These are phyloP conservation scores for Drosophila pandora DNA, from an alignment of 1,140 invertebrate species.

Conservation along the genomic window DNA sequence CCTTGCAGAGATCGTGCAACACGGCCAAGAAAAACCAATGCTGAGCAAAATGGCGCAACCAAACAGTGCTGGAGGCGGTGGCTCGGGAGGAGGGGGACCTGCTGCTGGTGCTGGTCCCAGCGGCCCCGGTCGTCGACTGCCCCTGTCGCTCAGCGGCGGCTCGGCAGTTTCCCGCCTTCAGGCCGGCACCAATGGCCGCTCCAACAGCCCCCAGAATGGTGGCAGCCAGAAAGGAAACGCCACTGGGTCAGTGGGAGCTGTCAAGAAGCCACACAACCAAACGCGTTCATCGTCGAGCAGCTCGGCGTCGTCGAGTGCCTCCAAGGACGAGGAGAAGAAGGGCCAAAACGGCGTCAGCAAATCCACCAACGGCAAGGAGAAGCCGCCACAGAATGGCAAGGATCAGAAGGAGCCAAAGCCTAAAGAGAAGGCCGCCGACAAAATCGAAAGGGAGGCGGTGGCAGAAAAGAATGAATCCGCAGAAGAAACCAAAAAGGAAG, in stretches of 20 bases:
- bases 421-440: conserved; percentile 47
- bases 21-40: conserved; percentile 47
- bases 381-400: conserved; percentile 62
- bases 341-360: conserved; percentile 59
- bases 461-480: conserved; percentile 15
- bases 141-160: conserved; percentile 52
- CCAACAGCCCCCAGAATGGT: conserved; percentile 58
- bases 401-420: conserved; percentile 43
- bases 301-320: conserved; percentile 4
- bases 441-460: conserved; percentile 44
- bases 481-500: conserved; percentile 15
- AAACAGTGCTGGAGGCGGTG: conserved; percentile 41
- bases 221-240: conserved; percentile 37
- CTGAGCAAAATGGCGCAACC: conserved; percentile 74
- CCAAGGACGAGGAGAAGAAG: conserved; percentile 57
- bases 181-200: conserved; percentile 53
- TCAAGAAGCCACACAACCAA: conserved; percentile 38
- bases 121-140: conserved; percentile 58
- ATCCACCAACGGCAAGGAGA: conserved; percentile 58
- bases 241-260: conserved; percentile 27
- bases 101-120: conserved; percentile 6
- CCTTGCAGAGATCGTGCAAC: conserved; percentile 59
- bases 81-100: conserved; percentile 15
- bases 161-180: conserved; percentile 48
- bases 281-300: conserved; percentile 8